A percentile compares a stretch with the other conserved stretches of the same genome.
These are phyloP conservation scores for Bombus terrestris DNA, from an alignment of 1,140 invertebrate genomes.

Conservation along the genomic window DNA sequence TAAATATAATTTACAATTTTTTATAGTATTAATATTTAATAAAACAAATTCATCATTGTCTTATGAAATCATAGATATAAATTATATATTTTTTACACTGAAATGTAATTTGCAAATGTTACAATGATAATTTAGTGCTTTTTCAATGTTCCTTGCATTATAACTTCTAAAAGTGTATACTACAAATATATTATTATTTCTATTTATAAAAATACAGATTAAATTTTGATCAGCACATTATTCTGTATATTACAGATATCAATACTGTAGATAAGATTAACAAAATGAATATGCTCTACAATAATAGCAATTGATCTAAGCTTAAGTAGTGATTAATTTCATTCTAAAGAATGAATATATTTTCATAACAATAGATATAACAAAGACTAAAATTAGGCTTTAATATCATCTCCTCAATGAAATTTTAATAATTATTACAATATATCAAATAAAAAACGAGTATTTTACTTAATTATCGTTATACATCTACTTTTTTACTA, in stretches of 20 bases:
- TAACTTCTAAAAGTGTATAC: neutral
- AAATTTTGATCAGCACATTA: conserved; percentile 10
- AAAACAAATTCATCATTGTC: neutral
- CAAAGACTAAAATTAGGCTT: conserved; percentile 24
- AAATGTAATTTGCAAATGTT: neutral
- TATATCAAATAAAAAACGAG: conserved; percentile 19
- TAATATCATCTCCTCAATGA: neutral
- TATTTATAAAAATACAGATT: conserved; percentile 38
- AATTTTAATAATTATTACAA: conserved; percentile 5
- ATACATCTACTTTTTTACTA: neutral
- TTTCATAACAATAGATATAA: conserved; percentile 21
- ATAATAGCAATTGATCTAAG: conserved; percentile 26
- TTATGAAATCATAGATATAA: neutral
- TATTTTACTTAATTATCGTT: neutral
- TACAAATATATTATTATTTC: conserved; percentile 16
- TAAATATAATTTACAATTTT: neutral
- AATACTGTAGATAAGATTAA: conserved; percentile 15
- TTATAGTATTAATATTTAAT: neutral
- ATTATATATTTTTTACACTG: neutral
- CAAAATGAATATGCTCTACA: neutral
- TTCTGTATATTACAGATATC: conserved; percentile 9
- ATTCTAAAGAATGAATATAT: conserved; percentile 20
- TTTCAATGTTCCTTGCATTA: neutral
- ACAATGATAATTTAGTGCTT: neutral
- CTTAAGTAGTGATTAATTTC: conserved; percentile 25